Percentiles rank a stretch among this genome's conserved stretches.
These are phyloP conservation scores for Pteria penguin DNA, from an alignment of 2,888 invertebrate species.

Conservation along the genomic window DNA sequence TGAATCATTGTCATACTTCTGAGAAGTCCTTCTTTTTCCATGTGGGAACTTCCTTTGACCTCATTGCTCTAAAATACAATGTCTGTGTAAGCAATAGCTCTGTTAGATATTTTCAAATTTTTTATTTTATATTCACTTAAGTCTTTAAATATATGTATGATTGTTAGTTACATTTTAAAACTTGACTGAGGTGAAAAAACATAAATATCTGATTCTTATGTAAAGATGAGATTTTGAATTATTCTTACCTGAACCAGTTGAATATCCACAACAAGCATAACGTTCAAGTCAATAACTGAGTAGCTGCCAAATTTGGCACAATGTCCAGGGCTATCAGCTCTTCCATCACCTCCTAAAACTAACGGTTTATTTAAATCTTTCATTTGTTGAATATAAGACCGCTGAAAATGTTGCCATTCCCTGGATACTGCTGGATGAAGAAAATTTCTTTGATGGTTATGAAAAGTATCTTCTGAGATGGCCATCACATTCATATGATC, in stretches of 20 bases:
- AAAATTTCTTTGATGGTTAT: constrained; percentile 1
- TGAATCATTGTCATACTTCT: constrained; percentile 1
- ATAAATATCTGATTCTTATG: no score
- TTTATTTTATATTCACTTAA: no score
- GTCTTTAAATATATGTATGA: no score
- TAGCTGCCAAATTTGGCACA: constrained; percentile 38
- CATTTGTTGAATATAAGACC: neutral
- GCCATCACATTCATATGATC: constrained; percentile 4
- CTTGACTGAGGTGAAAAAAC: no score
- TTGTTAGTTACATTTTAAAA: no score
- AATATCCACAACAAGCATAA: constrained; percentile 26
- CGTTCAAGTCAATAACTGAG: constrained; percentile 21
- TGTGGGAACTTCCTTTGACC: constrained; percentile 10
- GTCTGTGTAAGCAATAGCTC: neutral
- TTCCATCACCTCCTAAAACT: constrained; percentile 28
- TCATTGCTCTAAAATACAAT: neutral
- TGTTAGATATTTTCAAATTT: no score
- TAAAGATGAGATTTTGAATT: no score
- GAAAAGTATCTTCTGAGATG: constrained; percentile 8
- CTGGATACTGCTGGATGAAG: constrained; percentile 8
- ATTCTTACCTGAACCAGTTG: constrained; percentile 25
- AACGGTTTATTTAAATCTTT: neutral
- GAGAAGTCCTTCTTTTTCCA: constrained; percentile 22
- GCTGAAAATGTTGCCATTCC: neutral
- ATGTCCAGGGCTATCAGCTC: constrained; percentile 32